Percentiles rank a stretch among this genome's conserved stretches.
Evolutionary conservation across 1,140 invertebrate genomes (phyloP).

Genomic region (Drosophila tristis): DNA sequence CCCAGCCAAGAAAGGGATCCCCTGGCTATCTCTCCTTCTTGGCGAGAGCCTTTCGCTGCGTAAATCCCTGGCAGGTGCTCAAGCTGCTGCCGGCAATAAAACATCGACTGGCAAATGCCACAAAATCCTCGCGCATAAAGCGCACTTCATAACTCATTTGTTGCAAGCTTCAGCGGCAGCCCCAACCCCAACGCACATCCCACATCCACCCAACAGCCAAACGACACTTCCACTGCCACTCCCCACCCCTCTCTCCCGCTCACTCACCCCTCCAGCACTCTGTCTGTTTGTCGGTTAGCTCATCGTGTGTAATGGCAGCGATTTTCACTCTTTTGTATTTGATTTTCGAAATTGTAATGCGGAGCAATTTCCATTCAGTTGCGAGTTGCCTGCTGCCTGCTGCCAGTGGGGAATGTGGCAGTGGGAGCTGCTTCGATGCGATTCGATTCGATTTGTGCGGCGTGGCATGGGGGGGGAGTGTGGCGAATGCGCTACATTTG

Average conservation of each 20-base stretch:
- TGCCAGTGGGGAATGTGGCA: too few relatives aligned
- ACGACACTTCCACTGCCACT: background rate
- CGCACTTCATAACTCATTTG: slow-evolving; percentile 77
- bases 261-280: background rate
- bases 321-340: slow-evolving; percentile 78
- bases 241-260: background rate
- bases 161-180: slow-evolving; percentile 14
- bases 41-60: too few relatives aligned
- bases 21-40: too few relatives aligned
- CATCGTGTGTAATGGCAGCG: slow-evolving; percentile 67
- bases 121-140: slow-evolving; percentile 62
- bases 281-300: slow-evolving; percentile 51
- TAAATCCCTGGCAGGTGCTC: slow-evolving; percentile 25
- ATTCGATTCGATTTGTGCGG: slow-evolving; percentile 27
- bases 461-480: slow-evolving; percentile 41
- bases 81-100: slow-evolving; percentile 54
- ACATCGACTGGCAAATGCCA: slow-evolving; percentile 59
- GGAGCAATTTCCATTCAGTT: slow-evolving; percentile 32
- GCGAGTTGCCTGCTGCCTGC: too few relatives aligned
- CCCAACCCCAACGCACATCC: slow-evolving; percentile 5
- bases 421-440: background rate
- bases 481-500: slow-evolving; percentile 71
- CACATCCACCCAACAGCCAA: slow-evolving; percentile 5
- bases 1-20: background rate
- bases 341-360: slow-evolving; percentile 71